These are phyloP conservation scores for Alauda arvensis DNA, from an alignment of 2,797 vertebrate genomes.

Conservation along the genomic window DNA sequence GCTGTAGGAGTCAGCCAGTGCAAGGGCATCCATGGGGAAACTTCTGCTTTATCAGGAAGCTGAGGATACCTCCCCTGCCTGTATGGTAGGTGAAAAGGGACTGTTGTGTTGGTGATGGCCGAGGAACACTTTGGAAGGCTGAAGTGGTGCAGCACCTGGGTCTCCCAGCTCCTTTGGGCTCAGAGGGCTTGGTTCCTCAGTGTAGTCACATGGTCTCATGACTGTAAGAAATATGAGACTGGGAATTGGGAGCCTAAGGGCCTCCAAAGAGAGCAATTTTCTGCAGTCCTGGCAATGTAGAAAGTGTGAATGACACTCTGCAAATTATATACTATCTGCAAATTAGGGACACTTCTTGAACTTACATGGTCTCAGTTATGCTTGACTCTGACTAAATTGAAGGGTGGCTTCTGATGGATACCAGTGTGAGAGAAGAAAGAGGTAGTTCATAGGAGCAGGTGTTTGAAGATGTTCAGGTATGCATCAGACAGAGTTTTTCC, in stretches of 20 bases:
- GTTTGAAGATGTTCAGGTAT: not conserved
- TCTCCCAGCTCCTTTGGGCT: not conserved
- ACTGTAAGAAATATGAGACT: not conserved
- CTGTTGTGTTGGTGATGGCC: not conserved
- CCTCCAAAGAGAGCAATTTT: not conserved
- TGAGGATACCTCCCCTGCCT: not conserved
- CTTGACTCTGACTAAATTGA: not conserved
- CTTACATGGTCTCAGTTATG: not conserved
- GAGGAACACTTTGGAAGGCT: not conserved
- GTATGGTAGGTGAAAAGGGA: not conserved
- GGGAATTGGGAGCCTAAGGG: not conserved
- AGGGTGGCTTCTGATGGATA: not conserved
- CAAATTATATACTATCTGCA: not conserved
- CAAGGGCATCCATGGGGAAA: not conserved
- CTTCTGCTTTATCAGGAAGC: not conserved
- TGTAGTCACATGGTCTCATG: accelerated
- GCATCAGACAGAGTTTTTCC: not conserved
- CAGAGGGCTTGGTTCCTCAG: not conserved
- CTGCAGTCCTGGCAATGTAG: not conserved
- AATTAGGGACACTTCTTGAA: not conserved
- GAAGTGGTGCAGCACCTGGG: not conserved
- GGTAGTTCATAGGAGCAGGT: not conserved
- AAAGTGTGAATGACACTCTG: not conserved
- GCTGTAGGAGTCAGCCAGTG: not conserved
- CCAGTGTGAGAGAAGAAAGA: not conserved